Conservation (phyloP, 2,113 vertebrate species). For the Gavialis gangeticus region DNA sequence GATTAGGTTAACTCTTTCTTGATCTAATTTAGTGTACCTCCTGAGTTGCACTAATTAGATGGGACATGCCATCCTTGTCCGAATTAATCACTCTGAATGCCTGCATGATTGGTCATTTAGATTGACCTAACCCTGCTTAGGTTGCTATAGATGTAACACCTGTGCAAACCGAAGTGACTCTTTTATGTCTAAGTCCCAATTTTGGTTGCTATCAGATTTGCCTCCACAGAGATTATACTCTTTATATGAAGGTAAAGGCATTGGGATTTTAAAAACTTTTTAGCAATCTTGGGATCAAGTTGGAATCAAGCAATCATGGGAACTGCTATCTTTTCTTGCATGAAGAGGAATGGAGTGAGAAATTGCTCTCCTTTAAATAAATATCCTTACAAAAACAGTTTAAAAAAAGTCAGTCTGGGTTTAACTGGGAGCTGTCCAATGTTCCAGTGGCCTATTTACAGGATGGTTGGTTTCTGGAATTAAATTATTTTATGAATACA, state of each 20-base stretch:
- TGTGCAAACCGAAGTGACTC: fast-evolving
- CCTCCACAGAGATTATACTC: not conserved
- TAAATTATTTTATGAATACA: not conserved
- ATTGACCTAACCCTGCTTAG: too few relatives aligned
- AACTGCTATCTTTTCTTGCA: not conserved
- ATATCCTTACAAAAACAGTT: not conserved
- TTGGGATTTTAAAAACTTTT: not conserved
- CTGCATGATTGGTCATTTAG: too few relatives aligned
- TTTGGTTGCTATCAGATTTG: not conserved
- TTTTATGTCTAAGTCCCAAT: not conserved
- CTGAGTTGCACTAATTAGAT: too few relatives aligned
- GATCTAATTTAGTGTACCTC: too few relatives aligned
- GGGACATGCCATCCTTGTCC: too few relatives aligned
- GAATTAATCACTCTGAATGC: too few relatives aligned
- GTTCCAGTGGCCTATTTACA: not conserved
- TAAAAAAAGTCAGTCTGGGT: not conserved
- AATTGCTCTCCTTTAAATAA: not conserved
- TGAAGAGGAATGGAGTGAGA: not conserved
- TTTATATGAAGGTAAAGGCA: not conserved
- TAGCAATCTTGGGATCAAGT: not conserved
- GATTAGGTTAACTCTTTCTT: too few relatives aligned
- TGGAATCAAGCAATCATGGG: too few relatives aligned
- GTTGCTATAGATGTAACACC: too few relatives aligned
- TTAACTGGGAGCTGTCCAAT: not conserved
- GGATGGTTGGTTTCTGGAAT: not conserved